Conservation (phyloP, 2,888 invertebrate genomes). For the Phytoseiulus persimilis region DNA sequence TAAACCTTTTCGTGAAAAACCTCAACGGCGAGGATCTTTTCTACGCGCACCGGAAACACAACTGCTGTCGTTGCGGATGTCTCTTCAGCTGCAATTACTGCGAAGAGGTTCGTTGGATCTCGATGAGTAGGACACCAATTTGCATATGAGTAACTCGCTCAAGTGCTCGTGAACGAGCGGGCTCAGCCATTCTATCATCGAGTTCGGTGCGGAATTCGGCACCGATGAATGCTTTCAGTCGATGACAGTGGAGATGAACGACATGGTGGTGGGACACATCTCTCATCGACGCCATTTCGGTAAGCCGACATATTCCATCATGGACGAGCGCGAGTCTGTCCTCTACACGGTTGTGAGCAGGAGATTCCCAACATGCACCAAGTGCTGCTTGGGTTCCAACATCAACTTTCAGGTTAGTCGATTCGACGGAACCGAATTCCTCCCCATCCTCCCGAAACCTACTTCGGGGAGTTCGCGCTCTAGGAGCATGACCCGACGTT, state of each 20-base stretch:
- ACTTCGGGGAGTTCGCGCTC: no score
- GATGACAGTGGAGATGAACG: conserved; percentile 10
- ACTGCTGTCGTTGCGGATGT: conserved; percentile 30
- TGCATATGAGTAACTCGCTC: not conserved
- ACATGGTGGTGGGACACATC: conserved; percentile 8
- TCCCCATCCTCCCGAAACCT: no score
- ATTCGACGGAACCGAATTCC: not conserved
- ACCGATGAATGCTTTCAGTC: not conserved
- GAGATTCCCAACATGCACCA: not conserved
- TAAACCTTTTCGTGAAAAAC: conserved; percentile 1
- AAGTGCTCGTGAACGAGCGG: not conserved
- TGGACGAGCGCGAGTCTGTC: not conserved
- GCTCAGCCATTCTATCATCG: not conserved
- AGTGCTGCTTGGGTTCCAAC: not conserved
- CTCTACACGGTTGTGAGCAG: not conserved
- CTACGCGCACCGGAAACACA: conserved; percentile 15
- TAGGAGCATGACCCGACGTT: no score
- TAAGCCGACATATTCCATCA: conserved; percentile 13
- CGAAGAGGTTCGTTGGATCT: not conserved
- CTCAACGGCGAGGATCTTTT: conserved; percentile 11
- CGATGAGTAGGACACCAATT: not conserved
- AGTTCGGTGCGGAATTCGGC: not conserved
- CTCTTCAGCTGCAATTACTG: not conserved
- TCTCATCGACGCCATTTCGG: not conserved
- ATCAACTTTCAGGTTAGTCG: not conserved